Conservation (phyloP, 2,888 invertebrate species). For the Vandiemenella viatica region DNA sequence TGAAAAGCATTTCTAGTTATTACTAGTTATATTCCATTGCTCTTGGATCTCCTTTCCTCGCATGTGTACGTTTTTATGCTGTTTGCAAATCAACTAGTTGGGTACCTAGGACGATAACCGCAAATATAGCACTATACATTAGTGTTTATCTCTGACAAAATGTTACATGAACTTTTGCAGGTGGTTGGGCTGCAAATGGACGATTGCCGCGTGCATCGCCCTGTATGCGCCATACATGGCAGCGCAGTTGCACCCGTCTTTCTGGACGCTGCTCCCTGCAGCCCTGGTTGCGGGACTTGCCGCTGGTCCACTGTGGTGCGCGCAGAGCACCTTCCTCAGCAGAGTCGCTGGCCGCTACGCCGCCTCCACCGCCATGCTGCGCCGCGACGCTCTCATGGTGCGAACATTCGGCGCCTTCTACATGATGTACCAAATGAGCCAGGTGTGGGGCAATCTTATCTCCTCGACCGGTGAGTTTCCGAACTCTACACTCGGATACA, state of each 20-base stretch:
- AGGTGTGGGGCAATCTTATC: constrained; percentile 86
- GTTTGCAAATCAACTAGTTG: no score
- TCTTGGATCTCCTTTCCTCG: no score
- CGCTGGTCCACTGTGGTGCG: not conserved
- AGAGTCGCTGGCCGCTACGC: not conserved
- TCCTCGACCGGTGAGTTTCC: constrained; percentile 56
- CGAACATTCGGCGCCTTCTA: constrained; percentile 91
- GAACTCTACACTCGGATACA: no score
- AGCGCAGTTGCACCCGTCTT: constrained; percentile 77
- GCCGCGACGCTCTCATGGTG: constrained; percentile 42
- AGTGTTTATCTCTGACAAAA: no score
- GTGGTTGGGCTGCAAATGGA: constrained; percentile 82
- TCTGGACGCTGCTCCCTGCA: constrained; percentile 69
- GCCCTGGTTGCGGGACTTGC: constrained; percentile 56
- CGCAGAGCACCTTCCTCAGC: not conserved
- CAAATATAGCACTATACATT: no score
- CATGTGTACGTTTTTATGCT: no score
- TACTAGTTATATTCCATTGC: no score
- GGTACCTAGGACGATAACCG: no score
- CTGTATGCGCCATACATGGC: constrained; percentile 86
- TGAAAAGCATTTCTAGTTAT: no score
- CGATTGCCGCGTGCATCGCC: constrained; percentile 67
- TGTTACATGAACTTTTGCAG: no score
- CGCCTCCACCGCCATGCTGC: constrained; percentile 48
- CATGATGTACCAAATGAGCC: constrained; percentile 91